Percentiles rank a stretch among this genome's conserved stretches.
phyloP scores from a whole-genome alignment of 2,888 invertebrate species.

The Lumbricus terrestris region DNA sequence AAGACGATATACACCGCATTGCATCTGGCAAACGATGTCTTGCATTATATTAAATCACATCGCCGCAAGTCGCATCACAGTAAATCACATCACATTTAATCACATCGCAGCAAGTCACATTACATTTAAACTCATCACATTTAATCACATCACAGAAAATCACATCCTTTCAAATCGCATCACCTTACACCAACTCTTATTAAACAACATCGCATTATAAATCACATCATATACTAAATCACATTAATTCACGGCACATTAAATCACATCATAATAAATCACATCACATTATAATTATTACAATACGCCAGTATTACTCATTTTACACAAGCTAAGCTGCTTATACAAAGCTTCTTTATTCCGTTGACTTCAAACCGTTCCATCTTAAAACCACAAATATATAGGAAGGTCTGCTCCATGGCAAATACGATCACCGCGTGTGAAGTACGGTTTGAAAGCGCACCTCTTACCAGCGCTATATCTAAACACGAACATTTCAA shows the following conservation, averaged over 20 bases:
- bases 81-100: not conserved
- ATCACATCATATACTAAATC: no score
- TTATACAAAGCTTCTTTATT: not conserved
- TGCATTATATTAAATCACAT: no score
- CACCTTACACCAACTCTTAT: no score
- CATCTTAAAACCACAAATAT: not conserved
- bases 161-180: not conserved
- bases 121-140: not conserved
- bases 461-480: not conserved
- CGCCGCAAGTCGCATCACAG: not conserved
- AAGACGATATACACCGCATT: no score
- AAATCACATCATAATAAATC: no score
- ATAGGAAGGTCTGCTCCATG: not conserved
- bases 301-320: not conserved
- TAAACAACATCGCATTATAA: no score
- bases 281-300: not conserved
- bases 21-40: no score
- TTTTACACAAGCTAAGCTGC: not conserved
- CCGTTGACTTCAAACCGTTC: not conserved
- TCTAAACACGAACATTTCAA: not conserved
- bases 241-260: not conserved
- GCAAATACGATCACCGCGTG: not conserved
- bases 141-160: not conserved
- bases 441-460: not conserved
- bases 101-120: no score